These are phyloP conservation scores for Atta texana DNA, from an alignment of 1,140 invertebrate genomes.

Conservation along the genomic window DNA sequence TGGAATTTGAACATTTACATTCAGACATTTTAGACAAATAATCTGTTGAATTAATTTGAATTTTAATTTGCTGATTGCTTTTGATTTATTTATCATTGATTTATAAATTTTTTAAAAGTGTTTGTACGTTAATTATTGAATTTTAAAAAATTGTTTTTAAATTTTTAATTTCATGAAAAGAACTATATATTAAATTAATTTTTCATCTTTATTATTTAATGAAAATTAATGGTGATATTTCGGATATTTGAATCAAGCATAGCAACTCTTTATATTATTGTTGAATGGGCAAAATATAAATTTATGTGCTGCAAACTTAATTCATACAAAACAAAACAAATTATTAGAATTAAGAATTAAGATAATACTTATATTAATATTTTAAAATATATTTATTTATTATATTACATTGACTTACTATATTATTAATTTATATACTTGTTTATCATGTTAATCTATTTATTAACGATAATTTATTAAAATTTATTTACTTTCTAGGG, in stretches of 20 bases:
- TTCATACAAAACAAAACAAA: not conserved
- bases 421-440: not conserved
- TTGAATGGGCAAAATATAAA: not conserved
- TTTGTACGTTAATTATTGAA: not conserved
- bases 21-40: not conserved
- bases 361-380: not conserved
- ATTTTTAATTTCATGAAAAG: not conserved
- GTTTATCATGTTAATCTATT: not conserved
- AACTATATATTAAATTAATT: not conserved
- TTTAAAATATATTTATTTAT: not conserved
- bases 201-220: not conserved
- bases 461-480: not conserved
- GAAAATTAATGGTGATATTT: not conserved
- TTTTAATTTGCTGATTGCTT: not conserved
- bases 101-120: not conserved
- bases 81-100: not conserved
- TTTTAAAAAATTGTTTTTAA: not conserved
- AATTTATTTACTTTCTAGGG: constrained; percentile 87
- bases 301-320: not conserved
- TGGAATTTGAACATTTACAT: not conserved
- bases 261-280: not conserved
- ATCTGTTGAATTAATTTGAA: not conserved
- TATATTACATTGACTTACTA: not conserved
- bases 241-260: not conserved
- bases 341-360: constrained; percentile 11